Evolutionary conservation across 2,113 vertebrate genomes (phyloP), one percentile per base, ranked within the genome.

Genomic region (Pavo muticus): DNA sequence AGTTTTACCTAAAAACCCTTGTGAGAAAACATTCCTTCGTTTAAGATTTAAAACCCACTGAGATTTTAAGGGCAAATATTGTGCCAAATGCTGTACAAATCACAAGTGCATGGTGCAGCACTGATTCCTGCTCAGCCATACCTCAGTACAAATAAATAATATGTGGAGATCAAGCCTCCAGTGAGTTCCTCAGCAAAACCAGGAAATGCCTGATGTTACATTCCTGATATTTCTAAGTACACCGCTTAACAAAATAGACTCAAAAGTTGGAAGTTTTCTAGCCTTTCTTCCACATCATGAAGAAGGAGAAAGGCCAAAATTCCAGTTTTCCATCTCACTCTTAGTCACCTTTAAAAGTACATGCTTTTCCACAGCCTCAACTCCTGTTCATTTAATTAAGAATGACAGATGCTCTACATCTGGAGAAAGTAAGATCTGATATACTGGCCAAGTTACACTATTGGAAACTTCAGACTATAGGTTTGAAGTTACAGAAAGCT

Each of bases 51-150:
- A 86, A 91, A 86, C 30, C 61, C 79, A 90, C 40, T 42, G 75
- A 84, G 61, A 37, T 81, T 91, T 93, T 90, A 94, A 95, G 93
- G 95, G 61, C 85, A 90, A 97, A 94, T 84, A 94, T 45, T 83
- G 79, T 90, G 65, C 69, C 90, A 95, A 85, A 88, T 88, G 82
- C 84, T 74, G 72, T 60, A 91, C 45, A 77, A 88, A 87, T 92
- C 79, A 84, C 52, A 90, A 18, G 71, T 75, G 47, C 60, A 83
- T 69, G 74, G 47, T 37, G 57, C 35, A 85, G 42, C 35, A 10
- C 56, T 91, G 88, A 88, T 84, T 61, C 37, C 35, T 61, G 32
- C 27, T 74, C 70, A 83, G 61, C 37, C 40, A 69, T 87, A 79
- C 57, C 77, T 95, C 69, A 72, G 30, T 73, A 84, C 85, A 93